Evolutionary conservation across 2,888 invertebrate genomes (phyloP).

Genomic region (Microctonus hyperodae): DNA sequence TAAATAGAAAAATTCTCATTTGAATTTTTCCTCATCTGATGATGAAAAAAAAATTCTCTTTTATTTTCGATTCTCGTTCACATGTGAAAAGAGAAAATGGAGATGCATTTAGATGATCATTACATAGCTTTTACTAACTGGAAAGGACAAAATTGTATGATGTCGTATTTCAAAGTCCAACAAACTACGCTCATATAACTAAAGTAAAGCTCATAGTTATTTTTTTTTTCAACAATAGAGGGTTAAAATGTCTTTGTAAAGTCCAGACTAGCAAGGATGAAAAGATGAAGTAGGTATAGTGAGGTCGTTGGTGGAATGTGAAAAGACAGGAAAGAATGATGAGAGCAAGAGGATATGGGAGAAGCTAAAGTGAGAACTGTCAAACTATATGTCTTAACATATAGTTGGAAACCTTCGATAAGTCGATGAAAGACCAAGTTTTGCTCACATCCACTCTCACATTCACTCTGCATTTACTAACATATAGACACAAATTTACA

Average conservation of each 20-base stretch:
- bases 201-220: neutral
- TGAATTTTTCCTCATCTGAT: neutral
- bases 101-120: constrained; percentile 14
- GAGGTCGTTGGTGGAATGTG: constrained; percentile 12
- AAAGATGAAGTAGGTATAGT: neutral
- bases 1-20: neutral
- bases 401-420: neutral
- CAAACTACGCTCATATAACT: neutral
- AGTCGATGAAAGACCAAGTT: constrained; percentile 4
- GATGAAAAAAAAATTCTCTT: neutral
- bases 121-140: neutral
- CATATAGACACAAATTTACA: neutral
- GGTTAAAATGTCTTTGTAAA: constrained; percentile 23
- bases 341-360: neutral
- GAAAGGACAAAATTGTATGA: neutral
- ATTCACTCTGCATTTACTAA: neutral
- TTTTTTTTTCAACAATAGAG: neutral
- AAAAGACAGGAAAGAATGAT: neutral
- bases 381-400: neutral
- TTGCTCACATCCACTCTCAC: neutral
- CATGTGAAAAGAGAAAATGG: neutral
- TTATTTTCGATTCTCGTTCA: neutral
- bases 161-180: constrained; percentile 14
- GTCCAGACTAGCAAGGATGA: constrained; percentile 1
- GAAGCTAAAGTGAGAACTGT: constrained; percentile 20